Base-by-base conservation (phyloP, 2,113 vertebrate species). In the Neomonachus schauinslandi region DNA sequence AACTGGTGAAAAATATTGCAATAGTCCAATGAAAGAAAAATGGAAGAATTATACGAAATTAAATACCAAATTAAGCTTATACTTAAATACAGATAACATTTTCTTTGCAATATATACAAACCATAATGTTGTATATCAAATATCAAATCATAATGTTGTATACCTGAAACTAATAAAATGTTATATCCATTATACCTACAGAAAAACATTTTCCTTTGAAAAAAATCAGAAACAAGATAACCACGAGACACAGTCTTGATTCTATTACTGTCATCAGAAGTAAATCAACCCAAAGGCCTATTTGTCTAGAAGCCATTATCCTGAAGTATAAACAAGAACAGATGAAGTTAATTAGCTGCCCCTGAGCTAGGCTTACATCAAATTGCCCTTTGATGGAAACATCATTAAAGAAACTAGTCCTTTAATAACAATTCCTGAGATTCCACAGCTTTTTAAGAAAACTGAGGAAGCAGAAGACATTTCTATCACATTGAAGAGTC, bases 1-100 rank as follows among this genome's bases (percentile, higher is more conserved):
- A 86, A 79, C 67, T 95, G 83, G 49, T 61, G 22, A 89, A 93
- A 93, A 95, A n/a, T 74, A 36, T 42, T 91, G 28, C 31, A 82
- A 76, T 33, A 65, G 24, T 57, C 46, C 28, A 84, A 28, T 89
- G 83, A 90, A 46, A 86, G 61, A 79, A 93, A 93, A 86, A 77
- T 12, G 57, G 33, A 95, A 79, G 42, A 92, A 28, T 22, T 46
- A 65, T n/a, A 77, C 5, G 22, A 82, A 84, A 92, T 24, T 55
- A 89, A 74, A 72, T 46, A 36, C 53, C 14, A 95, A 13, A 39
- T 92, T 39, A 86, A 84, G 65, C 36, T 92, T 82, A 69, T 12
- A 61, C 31, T 87, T 94, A 92, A 91, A 67, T 63, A 74, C 10
- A 88, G 59, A 69, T 77, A 87, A 90, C 13, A 61, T 28, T 94